phyloP scores from a whole-genome alignment of 2,113 vertebrate genomes.

The Ginglymostoma cirratum region DNA sequence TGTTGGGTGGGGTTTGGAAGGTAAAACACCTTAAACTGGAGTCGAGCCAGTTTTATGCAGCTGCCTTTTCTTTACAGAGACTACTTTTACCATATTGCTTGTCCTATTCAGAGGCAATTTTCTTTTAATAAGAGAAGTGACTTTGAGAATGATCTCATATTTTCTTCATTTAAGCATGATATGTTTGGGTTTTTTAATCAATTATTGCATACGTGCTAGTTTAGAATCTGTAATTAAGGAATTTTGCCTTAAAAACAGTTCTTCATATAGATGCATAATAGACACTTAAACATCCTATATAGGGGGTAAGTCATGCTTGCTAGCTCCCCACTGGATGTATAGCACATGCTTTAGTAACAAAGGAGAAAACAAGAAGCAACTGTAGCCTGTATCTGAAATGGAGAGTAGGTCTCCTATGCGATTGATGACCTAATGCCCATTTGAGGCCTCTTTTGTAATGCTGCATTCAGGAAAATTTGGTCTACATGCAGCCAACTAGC shows the following conservation, averaged over 20 bases:
- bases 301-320: not conserved
- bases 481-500: not conserved
- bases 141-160: not conserved
- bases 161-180: not conserved
- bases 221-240: not conserved
- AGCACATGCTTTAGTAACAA: not conserved
- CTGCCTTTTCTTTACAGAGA: not conserved
- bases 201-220: not conserved
- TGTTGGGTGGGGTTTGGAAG: not conserved
- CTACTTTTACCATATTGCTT: not conserved
- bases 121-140: not conserved
- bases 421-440: not conserved
- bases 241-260: not conserved
- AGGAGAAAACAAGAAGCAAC: not conserved
- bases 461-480: not conserved
- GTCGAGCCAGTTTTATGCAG: not conserved
- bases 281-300: not conserved
- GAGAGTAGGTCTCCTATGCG: not conserved
- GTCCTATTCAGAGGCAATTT: not conserved
- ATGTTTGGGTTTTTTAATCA: not conserved
- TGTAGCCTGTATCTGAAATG: not conserved
- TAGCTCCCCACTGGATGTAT: not conserved
- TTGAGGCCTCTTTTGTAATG: not conserved
- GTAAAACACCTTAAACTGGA: conserved; percentile 18
- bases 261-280: not conserved